Evolutionary conservation across 92 coral and sea anemone species (phyloP).

Genomic region (Epizoanthus rinbou): DNA sequence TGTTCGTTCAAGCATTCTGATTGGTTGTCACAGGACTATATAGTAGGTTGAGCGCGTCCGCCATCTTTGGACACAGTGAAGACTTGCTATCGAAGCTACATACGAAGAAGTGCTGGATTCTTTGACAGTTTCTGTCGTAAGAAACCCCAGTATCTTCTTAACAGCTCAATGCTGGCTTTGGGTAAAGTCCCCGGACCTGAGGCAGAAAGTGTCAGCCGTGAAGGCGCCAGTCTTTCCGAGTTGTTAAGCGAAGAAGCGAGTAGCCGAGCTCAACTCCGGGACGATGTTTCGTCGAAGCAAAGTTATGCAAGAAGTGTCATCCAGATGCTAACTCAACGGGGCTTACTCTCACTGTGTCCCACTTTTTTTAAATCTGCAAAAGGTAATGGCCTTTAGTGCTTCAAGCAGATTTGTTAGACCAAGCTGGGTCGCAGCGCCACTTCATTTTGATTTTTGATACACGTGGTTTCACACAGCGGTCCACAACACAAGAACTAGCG

Average conservation of each 20-base stretch:
- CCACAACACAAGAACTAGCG: no score
- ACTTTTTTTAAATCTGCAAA: constrained; percentile 89
- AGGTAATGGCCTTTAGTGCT: constrained; percentile 73
- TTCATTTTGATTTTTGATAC: neutral
- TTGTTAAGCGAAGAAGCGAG: constrained; percentile 81
- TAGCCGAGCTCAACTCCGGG: constrained; percentile 79
- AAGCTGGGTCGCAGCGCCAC: no score
- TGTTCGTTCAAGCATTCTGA: constrained; percentile 16
- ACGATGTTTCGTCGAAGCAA: constrained; percentile 96
- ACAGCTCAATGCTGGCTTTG: constrained; percentile 95
- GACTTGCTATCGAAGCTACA: constrained; percentile 99
- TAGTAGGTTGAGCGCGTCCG: neutral
- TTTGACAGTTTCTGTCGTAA: constrained; percentile 40
- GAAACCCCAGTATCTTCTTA: constrained; percentile 68
- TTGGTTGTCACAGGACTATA: constrained; percentile 44
- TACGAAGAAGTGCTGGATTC: constrained; percentile 59
- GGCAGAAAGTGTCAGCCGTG: constrained; percentile 98
- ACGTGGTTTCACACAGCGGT: constrained; percentile 4
- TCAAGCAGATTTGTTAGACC: constrained; percentile 14
- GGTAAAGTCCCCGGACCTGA: constrained; percentile 99
- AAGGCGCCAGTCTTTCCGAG: constrained; percentile 80
- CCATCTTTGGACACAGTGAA: constrained; percentile 94
- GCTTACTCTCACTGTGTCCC: constrained; percentile 99
- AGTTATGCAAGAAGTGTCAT: constrained; percentile 86
- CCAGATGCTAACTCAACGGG: constrained; percentile 96